These are phyloP conservation scores for Pseudolaguvia tuberculata DNA, from an alignment of 2,113 vertebrate species.

Conservation along the genomic window DNA sequence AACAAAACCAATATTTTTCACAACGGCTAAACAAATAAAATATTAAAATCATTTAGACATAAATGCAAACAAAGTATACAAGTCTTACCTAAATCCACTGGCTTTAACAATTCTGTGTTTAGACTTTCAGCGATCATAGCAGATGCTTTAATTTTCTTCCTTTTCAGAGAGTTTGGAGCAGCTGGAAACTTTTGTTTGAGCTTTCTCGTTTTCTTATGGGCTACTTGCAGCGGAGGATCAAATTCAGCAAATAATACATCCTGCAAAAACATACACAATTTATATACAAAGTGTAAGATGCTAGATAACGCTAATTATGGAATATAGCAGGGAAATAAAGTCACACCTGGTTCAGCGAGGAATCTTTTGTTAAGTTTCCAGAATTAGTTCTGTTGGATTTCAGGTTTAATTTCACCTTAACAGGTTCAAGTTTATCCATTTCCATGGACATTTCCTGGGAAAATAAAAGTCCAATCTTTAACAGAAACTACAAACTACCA, in stretches of 20 bases:
- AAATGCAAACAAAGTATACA: background rate
- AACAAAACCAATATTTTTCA: background rate
- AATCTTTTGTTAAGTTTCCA: constrained; percentile 11
- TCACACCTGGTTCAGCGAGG: constrained; percentile 32
- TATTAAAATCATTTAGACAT: background rate
- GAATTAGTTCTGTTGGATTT: constrained; percentile 1
- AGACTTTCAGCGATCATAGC: constrained; percentile 27
- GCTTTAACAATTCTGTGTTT: constrained; percentile 9
- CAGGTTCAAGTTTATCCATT: constrained; percentile 27
- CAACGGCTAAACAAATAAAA: background rate
- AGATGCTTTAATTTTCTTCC: constrained; percentile 53
- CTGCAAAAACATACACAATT: constrained; percentile 29
- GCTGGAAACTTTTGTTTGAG: constrained; percentile 45
- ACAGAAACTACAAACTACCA: background rate
- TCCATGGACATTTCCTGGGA: constrained; percentile 47
- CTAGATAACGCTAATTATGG: background rate
- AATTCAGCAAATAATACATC: constrained; percentile 38
- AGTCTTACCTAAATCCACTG: constrained; percentile 30
- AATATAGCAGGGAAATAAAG: background rate
- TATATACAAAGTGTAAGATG: background rate
- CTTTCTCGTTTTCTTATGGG: constrained; percentile 54
- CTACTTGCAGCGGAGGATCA: constrained; percentile 30
- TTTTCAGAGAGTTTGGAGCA: constrained; percentile 49
- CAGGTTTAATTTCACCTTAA: constrained; percentile 45
- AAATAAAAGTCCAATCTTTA: background rate